A percentile compares a stretch with the other conserved stretches of the same genome.
phyloP scores from a whole-genome alignment of 2,113 vertebrate species.

The Tretioscincus oriximinensis region DNA sequence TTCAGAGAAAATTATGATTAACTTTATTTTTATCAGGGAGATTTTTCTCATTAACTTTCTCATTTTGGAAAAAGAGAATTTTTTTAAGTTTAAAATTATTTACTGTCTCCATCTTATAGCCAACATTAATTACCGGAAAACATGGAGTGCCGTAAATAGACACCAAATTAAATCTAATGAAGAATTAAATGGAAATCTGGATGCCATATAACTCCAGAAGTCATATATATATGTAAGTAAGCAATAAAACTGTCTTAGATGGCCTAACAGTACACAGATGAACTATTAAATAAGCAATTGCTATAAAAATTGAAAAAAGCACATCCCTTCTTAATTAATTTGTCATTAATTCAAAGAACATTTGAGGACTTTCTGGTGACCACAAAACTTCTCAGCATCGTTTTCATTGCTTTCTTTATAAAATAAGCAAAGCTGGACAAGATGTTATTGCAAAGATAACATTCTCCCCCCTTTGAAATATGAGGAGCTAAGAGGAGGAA shows the following conservation, averaged over 20 bases:
- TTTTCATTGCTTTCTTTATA: too few species aligned
- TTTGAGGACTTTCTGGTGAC: too few species aligned
- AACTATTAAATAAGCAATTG: neutral
- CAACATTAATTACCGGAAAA: neutral
- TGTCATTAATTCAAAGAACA: too few species aligned
- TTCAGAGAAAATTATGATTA: constrained; percentile 27
- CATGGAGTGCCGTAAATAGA: neutral
- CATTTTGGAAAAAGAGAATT: neutral
- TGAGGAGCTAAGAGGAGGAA: too few species aligned
- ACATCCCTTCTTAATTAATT: neutral
- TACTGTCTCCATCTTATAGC: neutral
- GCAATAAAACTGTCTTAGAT: neutral
- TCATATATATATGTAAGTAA: neutral
- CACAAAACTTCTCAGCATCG: too few species aligned
- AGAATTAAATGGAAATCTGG: neutral
- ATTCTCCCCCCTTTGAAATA: too few species aligned
- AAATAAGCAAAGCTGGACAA: too few species aligned
- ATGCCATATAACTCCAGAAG: neutral
- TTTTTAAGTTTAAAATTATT: neutral
- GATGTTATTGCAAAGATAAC: too few species aligned
- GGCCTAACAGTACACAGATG: neutral
- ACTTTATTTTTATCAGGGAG: neutral
- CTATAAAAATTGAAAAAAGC: neutral
- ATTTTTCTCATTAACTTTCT: too few species aligned
- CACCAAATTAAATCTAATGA: neutral